Conservation (phyloP, 2,113 vertebrate species). For the Microcebus tavaratra region DNA sequence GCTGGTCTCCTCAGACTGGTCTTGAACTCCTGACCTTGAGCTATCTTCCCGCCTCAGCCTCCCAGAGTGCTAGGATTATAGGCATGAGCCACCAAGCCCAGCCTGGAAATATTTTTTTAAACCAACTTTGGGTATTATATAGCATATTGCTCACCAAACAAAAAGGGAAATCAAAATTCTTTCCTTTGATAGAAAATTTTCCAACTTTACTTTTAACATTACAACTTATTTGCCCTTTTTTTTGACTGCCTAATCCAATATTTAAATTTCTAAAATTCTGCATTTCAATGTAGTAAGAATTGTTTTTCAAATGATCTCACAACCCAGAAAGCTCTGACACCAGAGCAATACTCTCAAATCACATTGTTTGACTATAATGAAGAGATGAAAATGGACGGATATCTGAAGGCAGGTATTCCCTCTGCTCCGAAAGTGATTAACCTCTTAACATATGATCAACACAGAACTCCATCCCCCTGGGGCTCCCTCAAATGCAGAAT, state of each 20-base stretch:
- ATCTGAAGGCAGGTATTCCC: background rate
- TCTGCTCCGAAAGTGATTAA: background rate
- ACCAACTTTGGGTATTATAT: background rate
- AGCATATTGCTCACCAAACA: background rate
- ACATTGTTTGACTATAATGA: background rate
- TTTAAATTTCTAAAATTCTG: background rate
- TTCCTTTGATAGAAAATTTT: background rate
- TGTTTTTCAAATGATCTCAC: conserved; percentile 49
- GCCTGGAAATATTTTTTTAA: background rate
- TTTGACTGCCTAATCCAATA: background rate
- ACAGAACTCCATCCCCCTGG: background rate
- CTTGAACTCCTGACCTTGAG: no score
- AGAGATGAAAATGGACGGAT: conserved; percentile 51
- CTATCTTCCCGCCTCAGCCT: no score
- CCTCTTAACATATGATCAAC: background rate
- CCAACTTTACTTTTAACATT: conserved; percentile 34
- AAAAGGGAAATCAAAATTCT: conserved; percentile 32
- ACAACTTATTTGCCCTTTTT: background rate
- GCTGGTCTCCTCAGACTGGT: no score
- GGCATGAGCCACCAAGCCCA: no score
- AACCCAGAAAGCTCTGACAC: conserved; percentile 39
- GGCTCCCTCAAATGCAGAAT: conserved; percentile 44
- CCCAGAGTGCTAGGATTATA: no score
- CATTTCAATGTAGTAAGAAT: background rate
- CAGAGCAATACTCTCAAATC: conserved; percentile 50